Conservation (phyloP, 2,888 invertebrate genomes). For the Zygaena filipendulae region DNA sequence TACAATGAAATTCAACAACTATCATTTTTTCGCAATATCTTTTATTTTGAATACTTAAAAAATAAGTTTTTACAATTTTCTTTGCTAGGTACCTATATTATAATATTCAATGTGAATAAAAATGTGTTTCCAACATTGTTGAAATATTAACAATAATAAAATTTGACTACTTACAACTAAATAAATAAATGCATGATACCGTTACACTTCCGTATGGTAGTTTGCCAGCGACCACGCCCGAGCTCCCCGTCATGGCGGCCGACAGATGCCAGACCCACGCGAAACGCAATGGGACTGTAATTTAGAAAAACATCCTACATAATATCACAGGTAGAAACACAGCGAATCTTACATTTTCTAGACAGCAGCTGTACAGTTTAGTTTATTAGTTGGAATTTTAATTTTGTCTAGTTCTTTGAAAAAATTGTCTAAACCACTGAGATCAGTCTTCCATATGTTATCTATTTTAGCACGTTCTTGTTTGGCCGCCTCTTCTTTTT, state of each 20-base stretch:
- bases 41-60: slow-evolving; percentile 66
- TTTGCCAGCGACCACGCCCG: slow-evolving; percentile 68
- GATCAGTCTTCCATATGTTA: slow-evolving; percentile 68
- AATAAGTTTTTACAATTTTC: no score
- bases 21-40: slow-evolving; percentile 31
- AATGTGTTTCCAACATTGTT: slow-evolving; percentile 55
- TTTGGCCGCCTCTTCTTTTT: slow-evolving; percentile 54
- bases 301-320: slow-evolving; percentile 67
- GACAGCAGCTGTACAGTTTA: no score
- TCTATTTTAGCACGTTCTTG: slow-evolving; percentile 54
- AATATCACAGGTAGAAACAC: slow-evolving; percentile 59
- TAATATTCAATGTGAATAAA: slow-evolving; percentile 68
- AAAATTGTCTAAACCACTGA: slow-evolving; percentile 73
- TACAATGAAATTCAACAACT: slow-evolving; percentile 38
- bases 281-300: slow-evolving; percentile 69
- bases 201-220: slow-evolving; percentile 70
- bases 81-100: no score
- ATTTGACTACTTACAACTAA: slow-evolving; percentile 29
- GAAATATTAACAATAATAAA: slow-evolving; percentile 45
- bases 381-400: no score
- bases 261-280: slow-evolving; percentile 66
- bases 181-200: slow-evolving; percentile 61
- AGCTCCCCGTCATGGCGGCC: slow-evolving; percentile 69
- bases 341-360: slow-evolving; percentile 51
- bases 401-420: slow-evolving; percentile 72